These are phyloP conservation scores for Gambusia affinis DNA, from an alignment of 2,113 vertebrate species.

Conservation along the genomic window DNA sequence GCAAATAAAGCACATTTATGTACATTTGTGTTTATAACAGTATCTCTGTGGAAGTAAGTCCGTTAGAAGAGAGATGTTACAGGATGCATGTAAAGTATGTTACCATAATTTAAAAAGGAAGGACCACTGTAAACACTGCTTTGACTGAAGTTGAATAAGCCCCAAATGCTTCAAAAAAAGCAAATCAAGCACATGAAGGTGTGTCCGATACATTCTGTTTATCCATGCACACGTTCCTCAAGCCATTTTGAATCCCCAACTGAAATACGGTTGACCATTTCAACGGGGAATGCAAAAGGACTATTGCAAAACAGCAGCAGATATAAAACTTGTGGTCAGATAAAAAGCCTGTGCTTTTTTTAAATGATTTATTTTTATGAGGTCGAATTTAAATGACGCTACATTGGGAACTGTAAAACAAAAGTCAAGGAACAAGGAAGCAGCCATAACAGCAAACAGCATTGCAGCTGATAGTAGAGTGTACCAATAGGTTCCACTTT, in stretches of 20 bases:
- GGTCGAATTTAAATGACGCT: conserved; percentile 46
- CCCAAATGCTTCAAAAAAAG: conserved; percentile 10
- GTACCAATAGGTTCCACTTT: conserved; percentile 38
- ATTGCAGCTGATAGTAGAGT: conserved; percentile 34
- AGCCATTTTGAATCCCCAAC: conserved; percentile 53
- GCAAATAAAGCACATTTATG: not conserved
- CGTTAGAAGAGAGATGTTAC: conserved; percentile 26
- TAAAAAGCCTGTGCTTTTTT: conserved; percentile 1
- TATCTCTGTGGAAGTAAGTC: conserved; percentile 48
- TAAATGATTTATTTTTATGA: not conserved
- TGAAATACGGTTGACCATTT: not conserved
- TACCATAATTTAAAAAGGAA: not conserved
- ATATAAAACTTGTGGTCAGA: conserved; percentile 25
- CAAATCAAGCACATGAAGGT: conserved; percentile 15
- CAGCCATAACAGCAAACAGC: conserved; percentile 56
- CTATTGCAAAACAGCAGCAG: conserved; percentile 52
- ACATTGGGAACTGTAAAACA: conserved; percentile 44
- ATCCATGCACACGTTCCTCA: conserved; percentile 11
- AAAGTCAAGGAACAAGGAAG: conserved; percentile 56
- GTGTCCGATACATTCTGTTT: not conserved
- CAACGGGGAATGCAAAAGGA: conserved; percentile 52
- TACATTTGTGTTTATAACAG: conserved; percentile 6
- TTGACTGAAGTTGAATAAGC: not conserved
- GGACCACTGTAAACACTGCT: conserved; percentile 1
- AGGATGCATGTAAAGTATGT: conserved; percentile 1